These are phyloP conservation scores for Oceanodroma leucorhoa DNA, from an alignment of 2,797 vertebrate genomes.

Conservation along the genomic window DNA sequence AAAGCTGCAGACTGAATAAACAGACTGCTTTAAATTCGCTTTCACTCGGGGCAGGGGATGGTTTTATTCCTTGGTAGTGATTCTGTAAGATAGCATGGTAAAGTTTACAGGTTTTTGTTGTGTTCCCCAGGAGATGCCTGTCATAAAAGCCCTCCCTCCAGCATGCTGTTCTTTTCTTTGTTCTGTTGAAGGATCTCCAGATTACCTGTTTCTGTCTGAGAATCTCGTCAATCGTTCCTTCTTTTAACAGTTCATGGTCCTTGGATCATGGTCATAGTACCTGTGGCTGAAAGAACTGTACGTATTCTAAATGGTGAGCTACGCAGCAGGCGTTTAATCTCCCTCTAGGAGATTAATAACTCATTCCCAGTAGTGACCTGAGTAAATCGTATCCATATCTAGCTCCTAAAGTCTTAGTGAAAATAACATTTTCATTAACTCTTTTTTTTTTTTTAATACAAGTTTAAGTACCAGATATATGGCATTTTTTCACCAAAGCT, in stretches of 20 bases:
- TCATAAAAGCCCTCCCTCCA: background rate
- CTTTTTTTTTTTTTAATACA: background rate
- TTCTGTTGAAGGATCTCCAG: background rate
- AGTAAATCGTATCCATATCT: background rate
- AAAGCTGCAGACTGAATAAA: constrained; percentile 62
- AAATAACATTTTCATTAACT: background rate
- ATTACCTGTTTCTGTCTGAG: background rate
- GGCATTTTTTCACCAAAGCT: background rate
- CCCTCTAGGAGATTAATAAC: background rate
- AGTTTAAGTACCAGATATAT: background rate
- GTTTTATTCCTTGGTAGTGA: background rate
- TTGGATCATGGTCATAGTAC: background rate
- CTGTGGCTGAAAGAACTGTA: background rate
- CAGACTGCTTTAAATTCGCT: background rate
- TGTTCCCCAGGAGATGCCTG: background rate
- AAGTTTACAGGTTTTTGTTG: constrained; percentile 17
- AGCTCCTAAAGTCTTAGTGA: background rate
- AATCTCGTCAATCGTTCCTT: background rate
- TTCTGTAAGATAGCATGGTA: constrained; percentile 3
- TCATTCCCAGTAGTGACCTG: background rate
- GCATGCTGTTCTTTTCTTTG: background rate
- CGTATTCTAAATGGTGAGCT: background rate
- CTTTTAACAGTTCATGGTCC: background rate
- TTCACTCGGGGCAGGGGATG: background rate
- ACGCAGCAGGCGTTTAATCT: accelerated